Percentiles rank a stretch among this genome's conserved stretches.
These are phyloP conservation scores for Sigmodon hispidus DNA, from an alignment of 2,113 vertebrate genomes.

Conservation along the genomic window DNA sequence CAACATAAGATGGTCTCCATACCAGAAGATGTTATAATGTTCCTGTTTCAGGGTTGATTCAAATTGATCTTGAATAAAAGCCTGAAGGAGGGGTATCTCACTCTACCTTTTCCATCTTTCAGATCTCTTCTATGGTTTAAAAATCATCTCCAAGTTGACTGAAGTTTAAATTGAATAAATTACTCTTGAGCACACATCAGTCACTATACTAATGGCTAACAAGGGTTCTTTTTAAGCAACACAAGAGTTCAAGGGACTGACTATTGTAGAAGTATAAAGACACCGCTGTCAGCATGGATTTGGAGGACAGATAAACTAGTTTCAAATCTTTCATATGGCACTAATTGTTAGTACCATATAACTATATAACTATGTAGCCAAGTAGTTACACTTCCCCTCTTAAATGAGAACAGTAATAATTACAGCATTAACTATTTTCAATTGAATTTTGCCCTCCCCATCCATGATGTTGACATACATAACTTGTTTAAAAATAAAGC, in stretches of 20 bases:
- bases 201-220: neutral
- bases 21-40: neutral
- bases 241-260: neutral
- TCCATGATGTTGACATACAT: neutral
- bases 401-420: neutral
- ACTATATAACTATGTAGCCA: too few relatives aligned
- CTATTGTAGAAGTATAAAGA: neutral
- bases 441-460: neutral
- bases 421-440: neutral
- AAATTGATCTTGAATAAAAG: slow-evolving; percentile 1
- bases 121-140: slow-evolving; percentile 11
- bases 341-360: neutral
- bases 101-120: neutral
- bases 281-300: neutral
- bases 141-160: neutral
- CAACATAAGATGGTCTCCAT: neutral
- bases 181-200: neutral
- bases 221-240: neutral
- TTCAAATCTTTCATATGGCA: neutral
- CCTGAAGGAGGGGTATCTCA: neutral
- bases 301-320: neutral
- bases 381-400: neutral
- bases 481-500: neutral
- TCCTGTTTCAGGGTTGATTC: neutral
- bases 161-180: neutral